Base-by-base conservation (phyloP, 1,140 invertebrate genomes). In the Orussus abietinus region DNA sequence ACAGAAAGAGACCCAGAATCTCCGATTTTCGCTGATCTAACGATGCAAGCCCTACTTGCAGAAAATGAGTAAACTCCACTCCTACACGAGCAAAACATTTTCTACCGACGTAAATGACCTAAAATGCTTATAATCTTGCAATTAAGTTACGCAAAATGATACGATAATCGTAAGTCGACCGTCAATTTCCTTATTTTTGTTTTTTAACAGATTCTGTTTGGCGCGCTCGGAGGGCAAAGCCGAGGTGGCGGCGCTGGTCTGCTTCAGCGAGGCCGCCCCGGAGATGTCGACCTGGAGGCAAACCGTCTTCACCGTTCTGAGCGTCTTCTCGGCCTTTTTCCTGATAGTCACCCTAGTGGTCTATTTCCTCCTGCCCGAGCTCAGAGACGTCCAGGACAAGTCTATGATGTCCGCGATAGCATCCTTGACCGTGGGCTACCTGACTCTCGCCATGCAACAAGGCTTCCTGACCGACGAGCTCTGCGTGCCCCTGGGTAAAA, bases 301-400 rank as follows among this genome's bases (percentile, higher is more conserved):
- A 15, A 62, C 61, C 4, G 53, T 76, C 5, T 66, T 72, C 9
- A 75, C 75, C 0, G 51, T 72, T 2, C 59, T 79, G 3, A 67
- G 68, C 2, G 57, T 78, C 2, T 64, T 81, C n/a, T 84, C 82
- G 0, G 74, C 77, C 0, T 40, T 75, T 5, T 84, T 82, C 44
- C 59, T 83, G 0, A 45, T 79, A 1, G 38, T 73, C 2, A 83
- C 82, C 0, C 58, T 82, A 5, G 45, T 74, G 2, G 71, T 83
- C 2, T 84, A 84, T 56, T 52, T 62, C 18, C 62, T 74, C 12
- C 51, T 83, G 6, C 80, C 81, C 2, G 75, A 79, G 57, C 55
- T 84, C 51, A 45, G 75, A 3, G 74, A 77, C 19, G 47, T 75
- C 4, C 74, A 83, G 72, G 80, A 80, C 53, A 72, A 69, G 28